These are phyloP conservation scores for Gymnoscelis rufifasciata DNA, from an alignment of 2,888 invertebrate species.

Conservation along the genomic window DNA sequence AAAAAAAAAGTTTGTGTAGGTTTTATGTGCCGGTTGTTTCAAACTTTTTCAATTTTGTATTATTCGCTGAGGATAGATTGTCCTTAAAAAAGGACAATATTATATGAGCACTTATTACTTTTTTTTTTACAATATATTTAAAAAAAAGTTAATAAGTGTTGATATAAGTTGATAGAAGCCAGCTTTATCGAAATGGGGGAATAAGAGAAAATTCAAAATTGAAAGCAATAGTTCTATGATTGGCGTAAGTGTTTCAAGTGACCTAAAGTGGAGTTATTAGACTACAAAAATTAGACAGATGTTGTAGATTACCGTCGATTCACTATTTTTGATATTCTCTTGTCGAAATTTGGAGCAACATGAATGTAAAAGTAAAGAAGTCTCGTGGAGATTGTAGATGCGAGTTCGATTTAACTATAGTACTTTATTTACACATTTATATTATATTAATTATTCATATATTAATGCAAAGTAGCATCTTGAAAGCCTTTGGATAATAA, in stretches of 20 bases:
- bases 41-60: conserved; percentile 8
- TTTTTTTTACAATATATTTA: neutral
- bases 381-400: conserved; percentile 58
- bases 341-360: conserved; percentile 76
- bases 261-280: conserved; percentile 64
- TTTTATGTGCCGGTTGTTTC: conserved; percentile 12
- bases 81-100: conserved; percentile 4
- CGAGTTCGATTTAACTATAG: conserved; percentile 66
- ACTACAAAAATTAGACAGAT: conserved; percentile 68
- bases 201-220: conserved; percentile 46
- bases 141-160: conserved; percentile 5
- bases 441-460: conserved; percentile 50
- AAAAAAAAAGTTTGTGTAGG: conserved; percentile 14
- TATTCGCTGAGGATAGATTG: neutral
- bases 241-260: conserved; percentile 65
- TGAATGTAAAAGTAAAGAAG: conserved; percentile 56
- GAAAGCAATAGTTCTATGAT: conserved; percentile 61
- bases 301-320: conserved; percentile 67
- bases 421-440: conserved; percentile 78
- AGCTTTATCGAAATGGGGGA: conserved; percentile 21
- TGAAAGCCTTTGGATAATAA: conserved; percentile 64
- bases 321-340: conserved; percentile 80
- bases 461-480: conserved; percentile 69
- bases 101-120: conserved; percentile 6
- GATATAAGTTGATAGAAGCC: conserved; percentile 21